phyloP scores from a whole-genome alignment of 2,888 invertebrate species.

The Quadroppia sp. region DNA sequence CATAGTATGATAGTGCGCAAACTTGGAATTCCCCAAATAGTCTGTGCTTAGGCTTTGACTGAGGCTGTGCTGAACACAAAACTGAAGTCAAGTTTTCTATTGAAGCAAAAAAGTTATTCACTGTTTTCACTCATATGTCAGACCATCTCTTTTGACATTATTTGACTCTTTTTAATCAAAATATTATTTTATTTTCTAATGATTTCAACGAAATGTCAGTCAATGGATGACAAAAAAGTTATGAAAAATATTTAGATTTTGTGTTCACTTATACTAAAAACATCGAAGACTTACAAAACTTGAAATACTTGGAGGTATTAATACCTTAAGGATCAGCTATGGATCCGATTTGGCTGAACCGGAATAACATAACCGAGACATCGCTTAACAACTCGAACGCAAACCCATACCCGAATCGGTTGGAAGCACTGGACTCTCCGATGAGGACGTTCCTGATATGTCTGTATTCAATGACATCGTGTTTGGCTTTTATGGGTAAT shows the following conservation, averaged over 20 bases:
- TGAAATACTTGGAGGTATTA: too few species aligned
- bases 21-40: slow-evolving; percentile 10
- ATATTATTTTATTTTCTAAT: too few species aligned
- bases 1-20: neutral
- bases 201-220: too few species aligned
- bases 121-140: too few species aligned
- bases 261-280: too few species aligned
- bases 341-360: slow-evolving; percentile 41
- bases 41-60: neutral
- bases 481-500: slow-evolving; percentile 35
- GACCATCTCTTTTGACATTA: neutral
- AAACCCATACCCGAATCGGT: neutral
- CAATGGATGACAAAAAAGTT: too few species aligned
- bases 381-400: neutral
- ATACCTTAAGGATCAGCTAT: neutral
- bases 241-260: too few species aligned
- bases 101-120: neutral
- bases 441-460: neutral
- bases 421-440: slow-evolving; percentile 35
- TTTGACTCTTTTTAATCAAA: neutral
- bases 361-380: slow-evolving; percentile 32
- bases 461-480: slow-evolving; percentile 36
- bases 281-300: too few species aligned
- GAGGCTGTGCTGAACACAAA: slow-evolving; percentile 9
- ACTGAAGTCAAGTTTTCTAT: neutral